Evolutionary conservation across 1,140 invertebrate species (phyloP).

Genomic region (Drosophila sp.): DNA sequence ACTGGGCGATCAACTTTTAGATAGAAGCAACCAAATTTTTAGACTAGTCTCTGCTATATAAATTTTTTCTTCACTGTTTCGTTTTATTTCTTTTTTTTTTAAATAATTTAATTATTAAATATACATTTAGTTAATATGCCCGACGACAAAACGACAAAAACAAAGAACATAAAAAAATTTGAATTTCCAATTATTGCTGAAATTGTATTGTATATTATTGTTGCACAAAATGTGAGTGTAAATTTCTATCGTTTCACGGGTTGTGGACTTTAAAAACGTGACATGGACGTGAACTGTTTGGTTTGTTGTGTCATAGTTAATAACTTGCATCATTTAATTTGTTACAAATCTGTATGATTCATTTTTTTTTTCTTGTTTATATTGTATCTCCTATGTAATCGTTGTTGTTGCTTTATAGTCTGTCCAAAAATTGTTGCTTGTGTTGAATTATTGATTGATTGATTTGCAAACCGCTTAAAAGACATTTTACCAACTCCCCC

Average conservation of each 20-base stretch:
- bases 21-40: too few species aligned
- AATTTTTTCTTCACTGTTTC: too few species aligned
- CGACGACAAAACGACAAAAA: slow-evolving; percentile 34
- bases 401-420: slow-evolving; percentile 23
- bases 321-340: slow-evolving; percentile 3
- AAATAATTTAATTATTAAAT: slow-evolving; percentile 76
- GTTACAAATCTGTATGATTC: slow-evolving; percentile 7
- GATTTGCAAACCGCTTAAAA: slow-evolving; percentile 21
- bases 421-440: slow-evolving; percentile 32
- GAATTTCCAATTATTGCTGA: not conserved
- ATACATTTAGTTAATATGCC: slow-evolving; percentile 72
- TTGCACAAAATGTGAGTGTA: slow-evolving; percentile 11
- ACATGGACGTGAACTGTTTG: slow-evolving; percentile 2
- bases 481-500: not conserved
- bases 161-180: not conserved
- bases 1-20: too few species aligned
- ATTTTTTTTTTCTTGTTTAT: slow-evolving; percentile 26
- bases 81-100: slow-evolving; percentile 43
- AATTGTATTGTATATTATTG: slow-evolving; percentile 3
- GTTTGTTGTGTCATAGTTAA: slow-evolving; percentile 14
- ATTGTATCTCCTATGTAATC: slow-evolving; percentile 35
- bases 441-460: slow-evolving; percentile 49
- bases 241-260: slow-evolving; percentile 17
- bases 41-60: too few species aligned
- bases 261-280: slow-evolving; percentile 39